Evolutionary conservation across 53 echinoderm and acorn worm genomes (phyloP), one percentile per base, ranked within the genome.

Genomic region (Luidia sarsii): DNA sequence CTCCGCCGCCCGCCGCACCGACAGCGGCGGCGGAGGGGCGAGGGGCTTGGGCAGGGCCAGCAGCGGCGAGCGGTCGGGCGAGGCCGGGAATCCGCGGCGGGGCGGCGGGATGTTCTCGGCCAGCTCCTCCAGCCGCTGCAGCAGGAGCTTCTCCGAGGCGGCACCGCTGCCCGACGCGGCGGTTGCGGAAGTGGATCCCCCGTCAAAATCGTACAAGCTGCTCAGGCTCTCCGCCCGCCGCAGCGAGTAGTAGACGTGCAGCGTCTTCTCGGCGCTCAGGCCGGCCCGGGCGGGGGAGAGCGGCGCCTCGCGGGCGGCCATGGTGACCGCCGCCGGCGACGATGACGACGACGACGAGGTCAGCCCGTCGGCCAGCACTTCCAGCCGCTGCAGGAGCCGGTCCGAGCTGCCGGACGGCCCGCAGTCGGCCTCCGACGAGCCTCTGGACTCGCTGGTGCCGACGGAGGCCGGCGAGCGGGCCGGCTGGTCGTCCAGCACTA

Each of bases 231-330:
- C 77, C 5, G 77, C 61, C 59, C 77, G 77, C 21, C 61, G 59
- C 77, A 77, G 59, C 19, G 77, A 77, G 46, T 77, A 60, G 23
- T 77, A 77, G 60, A 77, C 61, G 61, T 77, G 77, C n/a, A 77
- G 21, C 31, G 77, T 55, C 39, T 77, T 77, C 46, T 77, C 77
- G 8, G 61, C 39, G 29, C 41, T 41, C 30, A 77, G 23, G 41
- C 77, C 46, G 29, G 77, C 77, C 10, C 77, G 43, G 46, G 77
- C 77, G 9, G 77, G 77, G 32, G 77, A 77, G 11, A 77, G 48
- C 16, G 77, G 77, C 9, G 77, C 77, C n/a, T 77, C 77, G 2
- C 61, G 43, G 7, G 43, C 8, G 29, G 46, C 45, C 8, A 43
- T 31, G 18, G 61, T 48, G 5, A 43, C 61, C 39, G 39, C 74